These are phyloP conservation scores for Ptychobarbus kaznakovi DNA, from an alignment of 2,797 vertebrate genomes.

Conservation along the genomic window DNA sequence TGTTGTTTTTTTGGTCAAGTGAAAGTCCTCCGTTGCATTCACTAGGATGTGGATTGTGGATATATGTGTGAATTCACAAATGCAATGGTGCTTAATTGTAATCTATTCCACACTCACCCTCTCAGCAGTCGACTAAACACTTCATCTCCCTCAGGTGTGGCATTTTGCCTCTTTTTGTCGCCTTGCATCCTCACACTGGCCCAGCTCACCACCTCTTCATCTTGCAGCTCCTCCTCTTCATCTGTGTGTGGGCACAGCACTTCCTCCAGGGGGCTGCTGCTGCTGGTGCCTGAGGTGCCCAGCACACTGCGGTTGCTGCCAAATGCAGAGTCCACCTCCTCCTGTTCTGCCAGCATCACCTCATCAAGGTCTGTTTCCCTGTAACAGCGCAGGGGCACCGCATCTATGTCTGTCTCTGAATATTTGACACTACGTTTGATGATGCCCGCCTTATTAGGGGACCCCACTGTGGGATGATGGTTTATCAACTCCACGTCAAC, in stretches of 20 bases:
- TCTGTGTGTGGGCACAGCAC: slow-evolving; percentile 57
- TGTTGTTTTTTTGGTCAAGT: neutral
- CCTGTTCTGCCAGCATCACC: slow-evolving; percentile 60
- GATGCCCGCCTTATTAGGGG: slow-evolving; percentile 75
- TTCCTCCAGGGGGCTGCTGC: slow-evolving; percentile 59
- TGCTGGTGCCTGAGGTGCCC: slow-evolving; percentile 68
- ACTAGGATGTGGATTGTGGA: neutral
- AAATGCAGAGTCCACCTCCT: slow-evolving; percentile 85
- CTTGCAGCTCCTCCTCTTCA: slow-evolving; percentile 63
- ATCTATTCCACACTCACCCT: slow-evolving; percentile 64
- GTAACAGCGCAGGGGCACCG: slow-evolving; percentile 91
- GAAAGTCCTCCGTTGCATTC: neutral
- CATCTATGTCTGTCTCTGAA: slow-evolving; percentile 94
- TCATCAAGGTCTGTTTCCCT: slow-evolving; percentile 63
- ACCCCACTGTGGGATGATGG: slow-evolving; percentile 57
- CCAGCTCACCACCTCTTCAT: slow-evolving; percentile 76
- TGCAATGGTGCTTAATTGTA: neutral
- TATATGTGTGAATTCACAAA: neutral
- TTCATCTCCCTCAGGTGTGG: slow-evolving; percentile 69
- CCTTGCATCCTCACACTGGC: slow-evolving; percentile 72
- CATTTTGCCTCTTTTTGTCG: slow-evolving; percentile 69
- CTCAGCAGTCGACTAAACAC: slow-evolving; percentile 77
- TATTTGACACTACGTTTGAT: slow-evolving; percentile 87
- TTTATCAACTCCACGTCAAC: slow-evolving; percentile 84
- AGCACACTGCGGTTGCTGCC: slow-evolving; percentile 84